Evolutionary conservation across 2,113 vertebrate species (phyloP), one percentile per base, ranked within the genome.

Genomic region (Pedetes capensis): DNA sequence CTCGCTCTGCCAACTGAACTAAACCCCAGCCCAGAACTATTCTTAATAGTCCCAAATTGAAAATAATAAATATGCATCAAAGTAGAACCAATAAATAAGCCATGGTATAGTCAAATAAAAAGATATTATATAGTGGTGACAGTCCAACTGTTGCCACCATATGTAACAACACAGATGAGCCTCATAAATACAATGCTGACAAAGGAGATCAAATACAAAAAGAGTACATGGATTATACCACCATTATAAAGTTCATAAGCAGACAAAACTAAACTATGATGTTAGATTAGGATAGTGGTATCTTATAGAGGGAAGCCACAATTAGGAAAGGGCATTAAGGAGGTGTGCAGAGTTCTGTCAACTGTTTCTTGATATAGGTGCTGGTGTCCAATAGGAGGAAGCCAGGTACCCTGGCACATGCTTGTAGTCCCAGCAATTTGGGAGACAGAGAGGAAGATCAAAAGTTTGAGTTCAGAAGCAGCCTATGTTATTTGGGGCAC

Each of bases 41-140:
- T n/a, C n/a, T n/a, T 32, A 85, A 64, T 0, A 74, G 57, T 9
- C 29, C 51, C 23, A 53, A 95, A 76, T 23, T 76, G 76, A 81
- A 91, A 81, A 87, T 16, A 95, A 76, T 44, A 82, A 66, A n/a
- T 51, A 75, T n/a, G 44, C 37, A 94, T 32, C 25, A 68, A 82
- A 92, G 32, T 14, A 89, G 32, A 81, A 92, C 1, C 32, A 29
- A 57, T 75, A 93, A 59, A 37, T 8, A 29, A 49, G 27, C 42
- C 42, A 8, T 69, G 29, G 39, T 39, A 42, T 3, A 69, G 42
- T 59, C 13, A 64, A 66, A 82, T 17, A 88, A 53, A 5, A 44
- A 29, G 39, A 44, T 44, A 14, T 29, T 47, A 68, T 25, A 68
- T n/a, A 82, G 51, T 5, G 23, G 64, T 16, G 61, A 2, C 47